These are phyloP conservation scores for Tetanocera ferruginea DNA, from an alignment of 2,888 invertebrate genomes.

Conservation along the genomic window DNA sequence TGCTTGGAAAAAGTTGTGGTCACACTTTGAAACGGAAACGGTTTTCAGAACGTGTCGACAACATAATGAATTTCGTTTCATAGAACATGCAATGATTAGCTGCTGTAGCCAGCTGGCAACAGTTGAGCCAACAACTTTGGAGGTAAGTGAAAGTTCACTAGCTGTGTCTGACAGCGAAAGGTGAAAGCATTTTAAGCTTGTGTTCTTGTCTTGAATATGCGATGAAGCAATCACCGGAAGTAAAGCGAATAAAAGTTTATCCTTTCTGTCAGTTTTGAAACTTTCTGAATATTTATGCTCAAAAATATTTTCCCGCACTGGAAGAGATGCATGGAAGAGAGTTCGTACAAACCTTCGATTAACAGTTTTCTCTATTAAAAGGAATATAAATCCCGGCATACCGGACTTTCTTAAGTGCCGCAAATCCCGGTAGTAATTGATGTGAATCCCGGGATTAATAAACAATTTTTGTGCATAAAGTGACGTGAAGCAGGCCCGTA, in stretches of 20 bases:
- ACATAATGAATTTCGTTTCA: background rate
- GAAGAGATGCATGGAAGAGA: too few relatives aligned
- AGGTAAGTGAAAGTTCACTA: background rate
- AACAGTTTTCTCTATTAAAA: too few relatives aligned
- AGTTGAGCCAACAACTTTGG: slow-evolving; percentile 9
- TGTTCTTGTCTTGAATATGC: background rate
- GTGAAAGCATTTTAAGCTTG: background rate
- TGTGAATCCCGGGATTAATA: too few relatives aligned
- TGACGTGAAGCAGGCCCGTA: too few relatives aligned
- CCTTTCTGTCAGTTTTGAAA: slow-evolving; percentile 10
- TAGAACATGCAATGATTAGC: background rate
- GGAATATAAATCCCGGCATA: too few relatives aligned
- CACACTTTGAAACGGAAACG: slow-evolving; percentile 12
- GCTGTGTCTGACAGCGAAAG: background rate
- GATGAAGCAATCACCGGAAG: slow-evolving; percentile 12
- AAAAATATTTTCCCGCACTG: background rate
- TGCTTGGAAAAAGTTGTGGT: background rate
- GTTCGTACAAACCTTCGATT: too few relatives aligned
- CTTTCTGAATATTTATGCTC: background rate
- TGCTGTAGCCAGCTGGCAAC: slow-evolving; percentile 5
- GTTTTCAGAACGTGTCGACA: background rate
- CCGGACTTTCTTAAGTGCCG: too few relatives aligned
- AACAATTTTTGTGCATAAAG: too few relatives aligned
- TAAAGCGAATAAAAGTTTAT: slow-evolving; percentile 12
- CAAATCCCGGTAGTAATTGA: too few relatives aligned